A percentile compares a stretch with the other conserved stretches of the same genome.
Evolutionary conservation across 1,140 invertebrate species (phyloP).

Genomic region (Papilio dardanus): DNA sequence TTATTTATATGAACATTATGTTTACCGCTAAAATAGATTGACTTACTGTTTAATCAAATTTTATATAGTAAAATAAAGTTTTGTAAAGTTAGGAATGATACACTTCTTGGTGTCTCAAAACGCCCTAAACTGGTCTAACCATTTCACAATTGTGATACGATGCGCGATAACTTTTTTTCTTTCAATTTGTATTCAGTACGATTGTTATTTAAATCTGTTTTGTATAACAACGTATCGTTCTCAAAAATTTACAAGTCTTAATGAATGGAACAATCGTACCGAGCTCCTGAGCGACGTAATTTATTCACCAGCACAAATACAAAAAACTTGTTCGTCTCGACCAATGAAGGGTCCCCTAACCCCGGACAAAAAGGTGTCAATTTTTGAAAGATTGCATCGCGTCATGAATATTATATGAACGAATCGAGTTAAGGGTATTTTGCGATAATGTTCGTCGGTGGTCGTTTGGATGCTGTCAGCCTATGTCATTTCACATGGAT

Average conservation of each 20-base stretch:
- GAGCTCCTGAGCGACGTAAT: conserved; percentile 58
- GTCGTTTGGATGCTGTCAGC: conserved; percentile 78
- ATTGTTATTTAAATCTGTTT: conserved; percentile 25
- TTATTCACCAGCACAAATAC: conserved; percentile 75
- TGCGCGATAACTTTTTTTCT: too few relatives aligned
- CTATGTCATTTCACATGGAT: conserved; percentile 81
- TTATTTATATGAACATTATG: not conserved
- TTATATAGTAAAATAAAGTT: not conserved
- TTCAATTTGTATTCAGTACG: not conserved
- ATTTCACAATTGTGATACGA: not conserved
- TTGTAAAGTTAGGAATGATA: too few relatives aligned
- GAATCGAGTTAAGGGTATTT: conserved; percentile 81
- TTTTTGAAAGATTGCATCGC: conserved; percentile 81
- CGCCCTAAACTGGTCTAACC: not conserved
- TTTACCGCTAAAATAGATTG: not conserved
- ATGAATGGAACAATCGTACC: conserved; percentile 52
- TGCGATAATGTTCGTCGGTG: conserved; percentile 76
- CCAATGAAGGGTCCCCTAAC: conserved; percentile 55
- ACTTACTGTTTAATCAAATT: not conserved
- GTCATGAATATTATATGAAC: conserved; percentile 82
- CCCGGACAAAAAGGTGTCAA: conserved; percentile 76
- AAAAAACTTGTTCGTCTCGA: conserved; percentile 74
- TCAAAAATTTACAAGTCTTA: conserved; percentile 63
- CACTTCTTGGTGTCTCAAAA: not conserved
- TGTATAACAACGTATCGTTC: conserved; percentile 37